Percentiles rank a stretch among this genome's conserved stretches.
These are phyloP conservation scores for Hemicrepidius hirtus DNA, from an alignment of 2,888 invertebrate genomes.

Conservation along the genomic window DNA sequence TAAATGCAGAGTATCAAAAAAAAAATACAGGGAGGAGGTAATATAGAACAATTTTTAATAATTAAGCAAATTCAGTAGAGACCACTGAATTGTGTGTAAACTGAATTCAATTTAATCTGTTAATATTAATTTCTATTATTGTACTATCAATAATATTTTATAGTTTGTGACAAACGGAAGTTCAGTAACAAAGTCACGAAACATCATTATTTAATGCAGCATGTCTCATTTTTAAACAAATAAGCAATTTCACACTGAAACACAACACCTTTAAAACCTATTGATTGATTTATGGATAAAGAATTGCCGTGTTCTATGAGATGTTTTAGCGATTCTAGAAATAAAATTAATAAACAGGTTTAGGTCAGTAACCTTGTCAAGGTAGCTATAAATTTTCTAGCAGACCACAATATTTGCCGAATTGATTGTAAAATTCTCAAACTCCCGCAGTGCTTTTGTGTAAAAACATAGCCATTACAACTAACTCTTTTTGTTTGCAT, in stretches of 20 bases:
- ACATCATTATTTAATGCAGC: slow-evolving; percentile 31
- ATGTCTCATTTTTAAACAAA: slow-evolving; percentile 37
- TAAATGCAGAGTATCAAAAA: no score
- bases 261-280: slow-evolving; percentile 44
- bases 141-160: not conserved
- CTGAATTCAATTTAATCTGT: no score
- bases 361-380: slow-evolving; percentile 53
- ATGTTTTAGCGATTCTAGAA: slow-evolving; percentile 53
- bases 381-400: slow-evolving; percentile 51
- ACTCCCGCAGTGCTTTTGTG: slow-evolving; percentile 50
- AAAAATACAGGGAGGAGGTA: no score
- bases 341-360: slow-evolving; percentile 55
- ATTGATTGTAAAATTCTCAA: slow-evolving; percentile 49
- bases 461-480: slow-evolving; percentile 46
- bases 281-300: slow-evolving; percentile 53
- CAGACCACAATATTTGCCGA: slow-evolving; percentile 50
- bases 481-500: slow-evolving; percentile 44
- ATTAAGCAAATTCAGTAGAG: no score
- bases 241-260: slow-evolving; percentile 45
- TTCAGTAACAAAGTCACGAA: not conserved
- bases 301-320: slow-evolving; percentile 51
- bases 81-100: no score
- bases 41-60: no score
- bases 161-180: not conserved
- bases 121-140: not conserved